These are phyloP conservation scores for Platerodrilus igneus DNA, from an alignment of 2,888 invertebrate genomes.

Conservation along the genomic window DNA sequence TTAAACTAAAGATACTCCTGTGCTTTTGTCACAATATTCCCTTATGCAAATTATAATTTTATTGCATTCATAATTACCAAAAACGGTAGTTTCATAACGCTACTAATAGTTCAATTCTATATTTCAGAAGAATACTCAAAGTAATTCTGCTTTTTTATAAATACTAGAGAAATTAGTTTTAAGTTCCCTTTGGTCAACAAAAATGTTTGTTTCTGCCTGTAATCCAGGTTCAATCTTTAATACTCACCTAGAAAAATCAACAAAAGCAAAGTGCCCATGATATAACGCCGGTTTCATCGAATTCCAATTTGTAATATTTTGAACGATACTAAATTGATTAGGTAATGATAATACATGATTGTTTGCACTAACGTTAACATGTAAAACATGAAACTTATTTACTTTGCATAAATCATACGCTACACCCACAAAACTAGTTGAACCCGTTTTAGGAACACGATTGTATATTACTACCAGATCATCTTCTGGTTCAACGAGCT, in stretches of 20 bases:
- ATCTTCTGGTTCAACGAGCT: too few species aligned
- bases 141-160: too few species aligned
- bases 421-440: constrained; percentile 91
- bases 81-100: too few species aligned
- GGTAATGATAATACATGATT: constrained; percentile 90
- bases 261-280: constrained; percentile 95
- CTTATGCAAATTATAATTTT: too few species aligned
- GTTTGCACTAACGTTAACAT: constrained; percentile 94
- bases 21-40: too few species aligned
- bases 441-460: constrained; percentile 94
- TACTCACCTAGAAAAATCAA: constrained; percentile 87
- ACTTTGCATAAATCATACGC: constrained; percentile 83
- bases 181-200: not conserved
- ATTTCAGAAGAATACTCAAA: too few species aligned
- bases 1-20: too few species aligned
- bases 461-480: constrained; percentile 86
- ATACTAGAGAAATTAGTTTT: too few species aligned
- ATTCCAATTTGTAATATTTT: constrained; percentile 87
- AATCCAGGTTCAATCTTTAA: too few species aligned
- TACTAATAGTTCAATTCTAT: too few species aligned
- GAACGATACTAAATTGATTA: constrained; percentile 85
- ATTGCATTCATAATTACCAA: too few species aligned
- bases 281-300: constrained; percentile 90
- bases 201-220: not conserved
- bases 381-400: constrained; percentile 78